phyloP scores from a whole-genome alignment of 2,888 invertebrate genomes.

The Agrotis exclamationis region DNA sequence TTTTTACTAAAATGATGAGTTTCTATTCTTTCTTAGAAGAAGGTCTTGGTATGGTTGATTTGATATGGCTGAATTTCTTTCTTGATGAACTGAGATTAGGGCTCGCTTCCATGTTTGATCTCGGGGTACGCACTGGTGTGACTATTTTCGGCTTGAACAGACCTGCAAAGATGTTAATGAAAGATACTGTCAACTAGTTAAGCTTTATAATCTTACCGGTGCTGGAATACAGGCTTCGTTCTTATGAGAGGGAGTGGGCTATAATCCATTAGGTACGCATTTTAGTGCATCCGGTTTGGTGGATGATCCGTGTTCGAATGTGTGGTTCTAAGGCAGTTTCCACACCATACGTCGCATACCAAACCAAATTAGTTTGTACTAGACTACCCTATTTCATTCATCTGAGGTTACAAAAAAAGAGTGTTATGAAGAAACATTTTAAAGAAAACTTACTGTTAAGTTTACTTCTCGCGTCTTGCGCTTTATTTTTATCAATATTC shows the following conservation, averaged over 20 bases:
- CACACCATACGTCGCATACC: background rate
- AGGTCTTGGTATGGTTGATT: conserved; percentile 86
- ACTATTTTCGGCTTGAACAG: conserved; percentile 80
- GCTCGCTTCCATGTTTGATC: conserved; percentile 70
- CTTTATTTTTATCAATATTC: conserved; percentile 71
- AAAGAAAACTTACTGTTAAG: conserved; percentile 76
- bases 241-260: background rate
- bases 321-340: background rate
- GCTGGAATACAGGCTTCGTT: background rate
- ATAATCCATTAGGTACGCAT: background rate
- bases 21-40: conserved; percentile 77
- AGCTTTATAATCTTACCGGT: background rate
- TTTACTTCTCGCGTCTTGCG: conserved; percentile 73
- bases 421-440: no score
- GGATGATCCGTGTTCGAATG: background rate
- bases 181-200: background rate
- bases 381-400: background rate
- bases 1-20: conserved; percentile 33
- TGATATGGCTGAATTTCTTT: conserved; percentile 84
- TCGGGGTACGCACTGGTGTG: conserved; percentile 75
- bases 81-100: conserved; percentile 78
- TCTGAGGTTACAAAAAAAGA: background rate
- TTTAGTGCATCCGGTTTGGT: background rate
- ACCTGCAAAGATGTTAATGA: conserved; percentile 69
- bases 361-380: background rate